Evolutionary conservation across 2,113 vertebrate genomes (phyloP).

Genomic region (Notothenia rossii): DNA sequence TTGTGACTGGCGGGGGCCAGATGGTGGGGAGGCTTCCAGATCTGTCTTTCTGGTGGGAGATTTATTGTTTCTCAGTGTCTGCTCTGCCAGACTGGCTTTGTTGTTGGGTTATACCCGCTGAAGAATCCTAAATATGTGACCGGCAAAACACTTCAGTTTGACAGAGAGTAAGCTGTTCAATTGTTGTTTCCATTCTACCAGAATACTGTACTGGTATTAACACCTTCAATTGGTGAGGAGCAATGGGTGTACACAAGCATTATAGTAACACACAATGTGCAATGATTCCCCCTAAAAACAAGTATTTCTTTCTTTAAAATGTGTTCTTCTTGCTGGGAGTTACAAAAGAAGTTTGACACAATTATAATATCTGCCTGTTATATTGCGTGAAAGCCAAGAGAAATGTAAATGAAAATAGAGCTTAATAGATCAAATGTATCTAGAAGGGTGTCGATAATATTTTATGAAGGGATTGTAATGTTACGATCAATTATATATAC

Average conservation of each 20-base stretch:
- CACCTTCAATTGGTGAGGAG: slow-evolving; percentile 13
- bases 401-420: no score
- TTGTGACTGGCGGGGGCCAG: slow-evolving; percentile 69
- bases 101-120: slow-evolving; percentile 46
- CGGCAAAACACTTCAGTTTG: slow-evolving; percentile 42
- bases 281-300: neutral
- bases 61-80: slow-evolving; percentile 68
- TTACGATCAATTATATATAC: no score
- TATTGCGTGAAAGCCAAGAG: no score
- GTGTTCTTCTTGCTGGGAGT: no score
- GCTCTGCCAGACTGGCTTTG: slow-evolving; percentile 53
- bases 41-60: slow-evolving; percentile 58
- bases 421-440: neutral
- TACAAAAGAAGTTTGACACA: neutral
- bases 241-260: neutral
- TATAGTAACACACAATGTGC: neutral
- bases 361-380: neutral
- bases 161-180: slow-evolving; percentile 27
- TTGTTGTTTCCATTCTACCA: slow-evolving; percentile 5
- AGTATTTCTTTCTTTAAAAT: neutral
- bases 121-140: slow-evolving; percentile 58
- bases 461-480: no score
- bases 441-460: no score
- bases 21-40: slow-evolving; percentile 71
- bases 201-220: slow-evolving; percentile 31